phyloP scores from a whole-genome alignment of 2,113 vertebrate species.

The Hassar affinis region DNA sequence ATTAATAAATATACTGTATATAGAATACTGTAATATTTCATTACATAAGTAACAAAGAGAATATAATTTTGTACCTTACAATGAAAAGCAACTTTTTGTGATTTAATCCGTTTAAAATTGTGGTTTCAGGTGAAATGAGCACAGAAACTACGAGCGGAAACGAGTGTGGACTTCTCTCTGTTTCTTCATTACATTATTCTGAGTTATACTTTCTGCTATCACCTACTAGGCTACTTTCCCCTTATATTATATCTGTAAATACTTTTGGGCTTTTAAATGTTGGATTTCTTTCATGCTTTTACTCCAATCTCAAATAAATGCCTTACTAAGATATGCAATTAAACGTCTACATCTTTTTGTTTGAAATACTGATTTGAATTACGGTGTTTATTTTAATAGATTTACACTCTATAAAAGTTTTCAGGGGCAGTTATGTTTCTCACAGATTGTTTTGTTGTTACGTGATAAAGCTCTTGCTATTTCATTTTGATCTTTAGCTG shows the following conservation, averaged over 20 bases:
- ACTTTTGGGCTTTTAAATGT: not conserved
- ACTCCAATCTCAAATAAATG: constrained; percentile 7
- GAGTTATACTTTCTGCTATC: not conserved
- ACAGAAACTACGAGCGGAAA: not conserved
- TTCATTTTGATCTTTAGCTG: not conserved
- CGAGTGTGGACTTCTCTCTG: not conserved
- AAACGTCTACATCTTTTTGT: too few relatives aligned
- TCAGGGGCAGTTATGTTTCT: not conserved
- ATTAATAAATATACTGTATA: not conserved
- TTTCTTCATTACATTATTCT: not conserved
- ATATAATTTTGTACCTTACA: not conserved
- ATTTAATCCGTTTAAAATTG: constrained; percentile 19
- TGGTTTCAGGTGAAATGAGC: constrained; percentile 70
- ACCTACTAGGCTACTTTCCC: not conserved
- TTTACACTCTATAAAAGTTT: not conserved
- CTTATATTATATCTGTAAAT: not conserved
- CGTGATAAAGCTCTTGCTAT: not conserved
- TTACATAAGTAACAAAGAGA: not conserved
- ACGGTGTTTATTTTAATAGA: not conserved
- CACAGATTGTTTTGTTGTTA: not conserved
- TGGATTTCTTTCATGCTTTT: constrained; percentile 2
- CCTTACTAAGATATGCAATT: not conserved
- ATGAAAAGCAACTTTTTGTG: not conserved
- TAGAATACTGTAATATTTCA: not conserved
- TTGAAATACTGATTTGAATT: too few relatives aligned